phyloP scores from a whole-genome alignment of 2,888 invertebrate genomes.

The Xanthorhoe spadicearia region DNA sequence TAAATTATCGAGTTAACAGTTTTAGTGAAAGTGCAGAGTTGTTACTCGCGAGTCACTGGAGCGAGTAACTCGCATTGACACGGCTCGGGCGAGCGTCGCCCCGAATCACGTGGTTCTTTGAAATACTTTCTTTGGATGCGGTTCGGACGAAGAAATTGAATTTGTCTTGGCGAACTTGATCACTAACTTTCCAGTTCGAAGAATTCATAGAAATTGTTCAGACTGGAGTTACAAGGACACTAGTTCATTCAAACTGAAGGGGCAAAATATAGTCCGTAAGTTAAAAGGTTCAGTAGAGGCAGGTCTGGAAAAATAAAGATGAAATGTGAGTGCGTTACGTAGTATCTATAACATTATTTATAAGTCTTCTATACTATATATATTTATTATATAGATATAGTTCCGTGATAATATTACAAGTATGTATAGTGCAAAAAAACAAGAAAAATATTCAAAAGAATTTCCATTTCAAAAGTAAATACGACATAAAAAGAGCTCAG shows the following conservation, averaged over 20 bases:
- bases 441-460: constrained; percentile 1
- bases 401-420: neutral
- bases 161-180: constrained; percentile 10
- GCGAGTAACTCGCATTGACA: constrained; percentile 33
- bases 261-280: too few species aligned
- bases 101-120: constrained; percentile 19
- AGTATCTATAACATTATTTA: too few species aligned
- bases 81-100: constrained; percentile 24
- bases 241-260: neutral
- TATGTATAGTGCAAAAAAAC: neutral
- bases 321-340: too few species aligned
- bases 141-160: constrained; percentile 20
- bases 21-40: constrained; percentile 23
- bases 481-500: neutral
- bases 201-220: neutral
- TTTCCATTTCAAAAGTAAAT: neutral
- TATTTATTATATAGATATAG: neutral
- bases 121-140: constrained; percentile 8
- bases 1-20: constrained; percentile 1
- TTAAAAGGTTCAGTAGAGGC: too few species aligned
- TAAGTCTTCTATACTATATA: too few species aligned
- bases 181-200: neutral
- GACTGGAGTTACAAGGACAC: neutral
- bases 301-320: too few species aligned
- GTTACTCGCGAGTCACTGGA: constrained; percentile 19